Base-by-base conservation (phyloP, 2,113 vertebrate genomes). In the Microtus ochrogaster region DNA sequence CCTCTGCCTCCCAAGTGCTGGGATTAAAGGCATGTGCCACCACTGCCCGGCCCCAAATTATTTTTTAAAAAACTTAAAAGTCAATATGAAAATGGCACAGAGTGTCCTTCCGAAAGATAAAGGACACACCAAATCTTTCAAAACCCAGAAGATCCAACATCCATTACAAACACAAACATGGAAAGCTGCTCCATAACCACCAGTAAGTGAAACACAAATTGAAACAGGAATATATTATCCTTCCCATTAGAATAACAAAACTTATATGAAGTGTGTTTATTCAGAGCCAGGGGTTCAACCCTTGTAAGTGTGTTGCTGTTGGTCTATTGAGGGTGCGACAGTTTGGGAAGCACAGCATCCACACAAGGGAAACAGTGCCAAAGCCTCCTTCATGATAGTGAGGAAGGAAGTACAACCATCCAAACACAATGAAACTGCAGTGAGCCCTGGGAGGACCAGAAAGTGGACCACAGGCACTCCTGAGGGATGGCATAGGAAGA, bases 21-120 rank as follows among this genome's bases (percentile, higher is more conserved):
- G 44, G 44, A 47, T 47, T 47, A 47, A 47, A 47, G 44, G 44
- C 6, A 1, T 47, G 44, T 1, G 44, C 44, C 44, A 47, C 44
- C 44, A 47, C 44, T 6, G 6, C 44, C 44, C 6, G 44, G 44
- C 44, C 47, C 47, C 47, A 47, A 47, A 47, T 47, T 47, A 47
- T 47, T 47, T 47, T 47, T 47, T 47, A 95, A 78, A 95, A 73
- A 76, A n/a, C 1, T 44, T 93, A 83, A 88, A 91, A 90, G 36
- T 63, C n/a, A 88, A 2, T 83, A 66, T 52, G 44, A 78, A 94
- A 84, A 92, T 78, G 78, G 87, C 2, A 68, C 28, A 70, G 5
- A 36, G 17, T 21, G 9, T 11, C 28, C 41, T 58, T 9, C 74
- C 68, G 63, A 83, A 73, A 22, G 44, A 21, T 47, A 77, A 68